Conservation (phyloP, 2,888 invertebrate genomes). For the Lasioglossum zephyrum region DNA sequence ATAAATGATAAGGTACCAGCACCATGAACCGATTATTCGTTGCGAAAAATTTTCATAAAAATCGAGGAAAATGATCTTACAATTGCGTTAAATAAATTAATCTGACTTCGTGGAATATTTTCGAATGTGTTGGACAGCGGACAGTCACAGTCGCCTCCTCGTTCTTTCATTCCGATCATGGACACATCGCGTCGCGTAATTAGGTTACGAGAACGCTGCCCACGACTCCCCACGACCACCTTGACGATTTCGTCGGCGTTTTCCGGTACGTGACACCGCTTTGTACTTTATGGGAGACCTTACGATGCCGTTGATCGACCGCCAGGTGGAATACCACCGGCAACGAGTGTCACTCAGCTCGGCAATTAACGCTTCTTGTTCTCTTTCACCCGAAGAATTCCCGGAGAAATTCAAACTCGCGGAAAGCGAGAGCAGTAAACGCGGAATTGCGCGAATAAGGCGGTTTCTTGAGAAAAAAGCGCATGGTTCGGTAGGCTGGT, state of each 20-base stretch:
- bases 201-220: slow-evolving; percentile 77
- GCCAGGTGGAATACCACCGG: not conserved
- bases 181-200: slow-evolving; percentile 72
- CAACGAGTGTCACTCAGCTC: not conserved
- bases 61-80: not conserved
- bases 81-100: not conserved
- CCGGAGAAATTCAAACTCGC: slow-evolving; percentile 43
- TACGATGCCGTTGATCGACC: not conserved
- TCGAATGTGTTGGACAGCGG: not conserved
- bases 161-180: slow-evolving; percentile 66
- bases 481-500: not conserved
- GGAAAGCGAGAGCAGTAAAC: slow-evolving; percentile 48
- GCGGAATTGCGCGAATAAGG: slow-evolving; percentile 1
- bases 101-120: not conserved
- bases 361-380: slow-evolving; percentile 41
- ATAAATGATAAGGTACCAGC: too few species aligned
- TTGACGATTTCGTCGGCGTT: slow-evolving; percentile 24
- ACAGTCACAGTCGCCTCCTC: not conserved
- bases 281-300: slow-evolving; percentile 48
- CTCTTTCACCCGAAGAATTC: slow-evolving; percentile 54
- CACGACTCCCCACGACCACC: slow-evolving; percentile 32
- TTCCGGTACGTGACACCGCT: slow-evolving; percentile 39
- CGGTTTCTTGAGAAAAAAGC: not conserved
- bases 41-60: too few species aligned
- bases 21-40: too few species aligned